Percentiles rank a stretch among this genome's conserved stretches.
phyloP scores from a whole-genome alignment of 2,888 invertebrate species.

The Julus scandinavius region DNA sequence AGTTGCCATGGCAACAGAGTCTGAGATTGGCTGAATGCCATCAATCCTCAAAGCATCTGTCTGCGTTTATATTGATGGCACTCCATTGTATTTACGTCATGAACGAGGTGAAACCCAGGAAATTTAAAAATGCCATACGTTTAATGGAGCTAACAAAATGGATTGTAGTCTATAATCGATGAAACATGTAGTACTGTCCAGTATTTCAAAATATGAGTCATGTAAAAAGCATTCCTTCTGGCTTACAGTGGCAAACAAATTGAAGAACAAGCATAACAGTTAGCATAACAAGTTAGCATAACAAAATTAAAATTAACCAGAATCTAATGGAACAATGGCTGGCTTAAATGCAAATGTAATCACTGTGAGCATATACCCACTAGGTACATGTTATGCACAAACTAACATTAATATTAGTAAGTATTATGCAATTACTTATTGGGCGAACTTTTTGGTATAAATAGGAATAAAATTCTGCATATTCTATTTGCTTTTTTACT shows the following conservation, averaged over 20 bases:
- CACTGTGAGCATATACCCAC: too few species aligned
- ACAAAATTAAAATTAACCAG: too few species aligned
- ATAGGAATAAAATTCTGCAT: too few species aligned
- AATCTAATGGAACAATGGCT: too few species aligned
- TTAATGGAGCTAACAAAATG: not conserved
- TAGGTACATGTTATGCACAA: too few species aligned
- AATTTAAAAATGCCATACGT: not conserved
- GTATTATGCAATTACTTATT: too few species aligned
- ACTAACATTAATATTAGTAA: too few species aligned
- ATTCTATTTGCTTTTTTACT: too few species aligned
- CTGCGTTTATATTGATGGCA: not conserved
- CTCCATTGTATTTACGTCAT: conserved; percentile 24
- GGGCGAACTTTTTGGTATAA: too few species aligned
- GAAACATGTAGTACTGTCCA: not conserved
- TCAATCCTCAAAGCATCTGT: conserved; percentile 39
- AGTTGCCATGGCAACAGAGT: conserved; percentile 44
- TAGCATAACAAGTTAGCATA: too few species aligned
- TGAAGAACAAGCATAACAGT: not conserved
- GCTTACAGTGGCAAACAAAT: not conserved
- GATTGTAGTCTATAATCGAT: not conserved
- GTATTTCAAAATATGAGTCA: not conserved
- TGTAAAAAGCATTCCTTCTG: not conserved
- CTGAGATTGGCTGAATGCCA: conserved; percentile 43
- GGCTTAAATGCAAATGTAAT: too few species aligned
- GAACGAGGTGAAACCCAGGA: not conserved